Base-by-base conservation (phyloP, 2,797 vertebrate species). In the Ctenopoma multispine region DNA sequence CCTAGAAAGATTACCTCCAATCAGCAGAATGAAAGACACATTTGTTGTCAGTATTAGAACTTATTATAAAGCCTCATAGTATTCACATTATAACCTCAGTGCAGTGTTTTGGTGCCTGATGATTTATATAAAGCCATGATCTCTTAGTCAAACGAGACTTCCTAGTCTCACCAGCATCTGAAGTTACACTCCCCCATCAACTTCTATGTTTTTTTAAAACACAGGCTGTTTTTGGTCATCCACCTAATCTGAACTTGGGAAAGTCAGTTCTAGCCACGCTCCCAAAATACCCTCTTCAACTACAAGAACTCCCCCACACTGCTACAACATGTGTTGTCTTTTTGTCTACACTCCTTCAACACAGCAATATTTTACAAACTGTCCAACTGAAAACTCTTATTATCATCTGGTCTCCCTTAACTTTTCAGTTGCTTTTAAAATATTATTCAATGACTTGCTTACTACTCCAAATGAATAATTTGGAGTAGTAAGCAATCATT, bases 251-350 rank as follows among this genome's bases (percentile, higher is more conserved):
- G 40, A 73, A 65, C 57, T 47, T 71, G 29, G 21, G 12, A 77
- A 80, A 63, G 61, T 69, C 67, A 73, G 46, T 61, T 80, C 20
- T 20, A 71, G 68, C 62, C 9, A 40, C 6, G 23, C 63, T 80
- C 80, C 59, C 5, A 69, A 82, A 84, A 85, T 80, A 84, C 50
- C 69, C 60, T 59, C 51, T 43, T 68, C 50, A 68, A 71, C 59
- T 61, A 49, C 29, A 20, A 49, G 8, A 77, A 63, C 73, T 66
- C 74, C 77, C 69, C 65, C 70, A 75, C 82, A 77, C 63, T 69
- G 54, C 48, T 59, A 34, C 36, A 72, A 62, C 70, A 55, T 57
- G 54, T 40, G 54, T 63, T 56, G 24, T 66, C 38, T 47, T 12
- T 15, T 21, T 69, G 65, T 61, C 58, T 60, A 49, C 51, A 63